Evolutionary conservation across 2,888 invertebrate genomes (phyloP).

Genomic region (Agrotis puta): DNA sequence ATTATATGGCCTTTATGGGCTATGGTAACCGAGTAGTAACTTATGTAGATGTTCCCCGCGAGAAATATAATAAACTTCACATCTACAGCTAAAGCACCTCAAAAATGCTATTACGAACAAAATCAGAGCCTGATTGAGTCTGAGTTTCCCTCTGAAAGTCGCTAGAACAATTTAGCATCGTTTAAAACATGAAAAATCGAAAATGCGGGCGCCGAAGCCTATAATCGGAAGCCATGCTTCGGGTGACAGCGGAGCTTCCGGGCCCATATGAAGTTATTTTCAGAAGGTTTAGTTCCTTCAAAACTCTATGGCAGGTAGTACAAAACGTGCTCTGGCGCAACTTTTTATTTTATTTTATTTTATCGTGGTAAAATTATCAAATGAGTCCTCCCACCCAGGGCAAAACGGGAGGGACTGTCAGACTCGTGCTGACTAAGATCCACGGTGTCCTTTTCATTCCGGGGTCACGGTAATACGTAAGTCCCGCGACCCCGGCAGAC

Average conservation of each 20-base stretch:
- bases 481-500: too few relatives aligned
- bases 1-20: too few relatives aligned
- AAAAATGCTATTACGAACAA: slow-evolving; percentile 24
- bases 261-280: neutral
- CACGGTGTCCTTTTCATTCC: too few relatives aligned
- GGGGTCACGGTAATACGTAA: too few relatives aligned
- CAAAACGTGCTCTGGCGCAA: too few relatives aligned
- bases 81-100: slow-evolving; percentile 1
- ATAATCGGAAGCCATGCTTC: slow-evolving; percentile 59
- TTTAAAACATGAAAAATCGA: slow-evolving; percentile 63
- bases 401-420: too few relatives aligned
- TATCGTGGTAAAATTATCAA: too few relatives aligned
- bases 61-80: neutral
- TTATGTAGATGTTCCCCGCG: too few relatives aligned
- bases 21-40: too few relatives aligned
- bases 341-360: too few relatives aligned
- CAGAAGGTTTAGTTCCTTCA: slow-evolving; percentile 31
- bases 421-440: too few relatives aligned
- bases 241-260: slow-evolving; percentile 53
- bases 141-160: slow-evolving; percentile 25
- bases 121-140: slow-evolving; percentile 41
- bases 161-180: slow-evolving; percentile 55
- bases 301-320: neutral
- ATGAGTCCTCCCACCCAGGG: too few relatives aligned
- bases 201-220: slow-evolving; percentile 56